phyloP scores from a whole-genome alignment of 2,888 invertebrate genomes.

The Amblyteles armatorius region DNA sequence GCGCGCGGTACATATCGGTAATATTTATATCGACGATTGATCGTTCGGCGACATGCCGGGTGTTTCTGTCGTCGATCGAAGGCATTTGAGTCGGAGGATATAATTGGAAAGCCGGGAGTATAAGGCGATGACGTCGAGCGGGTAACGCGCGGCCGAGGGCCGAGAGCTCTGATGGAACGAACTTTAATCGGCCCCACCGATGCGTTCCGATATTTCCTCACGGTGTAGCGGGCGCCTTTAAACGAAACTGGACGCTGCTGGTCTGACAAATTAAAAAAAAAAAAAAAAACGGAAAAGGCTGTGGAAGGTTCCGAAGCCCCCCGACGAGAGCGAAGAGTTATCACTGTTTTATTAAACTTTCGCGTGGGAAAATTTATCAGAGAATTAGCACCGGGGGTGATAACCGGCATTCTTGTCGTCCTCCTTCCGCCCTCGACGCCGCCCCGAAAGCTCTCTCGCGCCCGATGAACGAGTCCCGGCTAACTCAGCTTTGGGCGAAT shows the following conservation, averaged over 20 bases:
- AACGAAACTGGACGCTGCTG: background rate
- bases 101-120: background rate
- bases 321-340: slow-evolving; percentile 34
- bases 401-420: slow-evolving; percentile 16
- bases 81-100: background rate
- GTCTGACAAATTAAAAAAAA: background rate
- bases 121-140: slow-evolving; percentile 1
- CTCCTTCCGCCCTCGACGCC: background rate
- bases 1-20: background rate
- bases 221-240: background rate
- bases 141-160: background rate
- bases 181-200: slow-evolving; percentile 42
- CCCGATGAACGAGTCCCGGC: slow-evolving; percentile 5
- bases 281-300: background rate
- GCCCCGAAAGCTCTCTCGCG: background rate
- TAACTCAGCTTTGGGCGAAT: slow-evolving; percentile 7
- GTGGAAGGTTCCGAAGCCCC: background rate
- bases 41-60: background rate
- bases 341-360: slow-evolving; percentile 67
- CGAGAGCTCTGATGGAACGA: slow-evolving; percentile 38
- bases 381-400: slow-evolving; percentile 44
- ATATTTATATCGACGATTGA: background rate
- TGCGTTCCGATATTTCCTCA: slow-evolving; percentile 33
- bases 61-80: background rate
- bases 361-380: slow-evolving; percentile 35